These are phyloP conservation scores for Sisyra nigra DNA, from an alignment of 2,888 invertebrate species.

Conservation along the genomic window DNA sequence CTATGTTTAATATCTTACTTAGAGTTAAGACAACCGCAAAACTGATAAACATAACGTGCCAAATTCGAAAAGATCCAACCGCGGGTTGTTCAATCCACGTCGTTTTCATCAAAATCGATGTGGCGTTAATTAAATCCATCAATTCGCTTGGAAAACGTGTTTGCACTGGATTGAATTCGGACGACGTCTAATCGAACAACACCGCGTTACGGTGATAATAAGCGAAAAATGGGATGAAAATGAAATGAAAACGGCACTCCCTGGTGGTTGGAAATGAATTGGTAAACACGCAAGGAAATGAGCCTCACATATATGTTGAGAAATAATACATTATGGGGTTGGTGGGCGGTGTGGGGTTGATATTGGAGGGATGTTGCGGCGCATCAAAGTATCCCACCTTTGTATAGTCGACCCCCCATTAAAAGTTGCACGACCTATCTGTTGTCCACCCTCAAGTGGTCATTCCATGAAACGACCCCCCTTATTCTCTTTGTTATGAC, in stretches of 20 bases:
- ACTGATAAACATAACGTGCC: slow-evolving; percentile 66
- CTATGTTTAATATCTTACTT: slow-evolving; percentile 32
- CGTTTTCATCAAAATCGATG: slow-evolving; percentile 24
- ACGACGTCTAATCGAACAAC: not conserved
- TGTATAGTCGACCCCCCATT: no score
- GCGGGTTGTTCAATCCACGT: slow-evolving; percentile 60
- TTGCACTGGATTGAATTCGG: not conserved
- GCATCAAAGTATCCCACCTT: no score
- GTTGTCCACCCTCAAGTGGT: no score
- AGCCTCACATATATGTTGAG: no score
- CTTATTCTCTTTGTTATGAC: no score
- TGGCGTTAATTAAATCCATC: slow-evolving; percentile 3
- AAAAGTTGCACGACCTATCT: no score
- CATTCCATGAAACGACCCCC: no score
- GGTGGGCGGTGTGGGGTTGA: no score
- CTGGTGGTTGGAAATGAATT: not conserved
- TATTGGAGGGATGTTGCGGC: no score
- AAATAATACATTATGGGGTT: no score
- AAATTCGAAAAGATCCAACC: slow-evolving; percentile 52
- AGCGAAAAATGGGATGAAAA: slow-evolving; percentile 2
- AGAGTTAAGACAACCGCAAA: slow-evolving; percentile 43
- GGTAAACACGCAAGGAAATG: slow-evolving; percentile 5
- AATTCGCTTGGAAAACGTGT: not conserved
- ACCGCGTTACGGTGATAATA: no score
- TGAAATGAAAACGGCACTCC: slow-evolving; percentile 6